Conservation (phyloP, 2,113 vertebrate species). For the Cathartes aura region DNA sequence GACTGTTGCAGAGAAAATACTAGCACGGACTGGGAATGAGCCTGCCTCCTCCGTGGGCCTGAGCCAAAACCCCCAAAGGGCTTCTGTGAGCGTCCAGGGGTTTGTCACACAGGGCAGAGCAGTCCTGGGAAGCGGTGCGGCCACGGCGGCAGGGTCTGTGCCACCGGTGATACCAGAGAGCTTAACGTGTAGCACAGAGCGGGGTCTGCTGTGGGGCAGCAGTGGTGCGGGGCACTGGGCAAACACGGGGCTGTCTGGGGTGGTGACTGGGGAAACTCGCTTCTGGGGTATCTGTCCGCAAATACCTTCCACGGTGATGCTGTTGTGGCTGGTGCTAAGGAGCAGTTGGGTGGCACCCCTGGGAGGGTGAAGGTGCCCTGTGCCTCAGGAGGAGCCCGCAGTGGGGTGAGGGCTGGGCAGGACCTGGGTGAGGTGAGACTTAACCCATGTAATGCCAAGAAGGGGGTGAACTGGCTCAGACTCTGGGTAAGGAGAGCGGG, state of each 20-base stretch:
- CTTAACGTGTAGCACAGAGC: accelerated
- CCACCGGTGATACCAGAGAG: accelerated
- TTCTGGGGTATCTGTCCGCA: background rate
- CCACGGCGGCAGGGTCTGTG: accelerated
- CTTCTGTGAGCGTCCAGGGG: background rate
- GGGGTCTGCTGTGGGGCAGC: background rate
- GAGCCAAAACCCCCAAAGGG: background rate
- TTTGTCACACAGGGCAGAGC: background rate
- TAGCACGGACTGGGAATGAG: accelerated
- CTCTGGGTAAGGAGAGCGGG: accelerated
- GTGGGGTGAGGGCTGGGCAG: background rate
- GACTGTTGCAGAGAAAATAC: background rate
- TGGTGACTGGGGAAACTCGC: background rate
- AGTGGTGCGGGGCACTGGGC: accelerated
- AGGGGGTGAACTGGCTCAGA: background rate
- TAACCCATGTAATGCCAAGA: accelerated
- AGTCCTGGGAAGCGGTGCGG: accelerated
- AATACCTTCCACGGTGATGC: accelerated
- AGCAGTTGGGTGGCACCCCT: background rate
- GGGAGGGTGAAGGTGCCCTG: background rate
- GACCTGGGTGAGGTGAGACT: background rate
- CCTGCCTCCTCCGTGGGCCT: accelerated
- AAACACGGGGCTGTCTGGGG: accelerated
- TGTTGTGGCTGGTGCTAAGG: background rate
- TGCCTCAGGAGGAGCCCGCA: background rate